Evolutionary conservation across 1,140 invertebrate genomes (phyloP), one percentile per base, ranked within the genome.

Genomic region (Schlechtendalia chinensis): DNA sequence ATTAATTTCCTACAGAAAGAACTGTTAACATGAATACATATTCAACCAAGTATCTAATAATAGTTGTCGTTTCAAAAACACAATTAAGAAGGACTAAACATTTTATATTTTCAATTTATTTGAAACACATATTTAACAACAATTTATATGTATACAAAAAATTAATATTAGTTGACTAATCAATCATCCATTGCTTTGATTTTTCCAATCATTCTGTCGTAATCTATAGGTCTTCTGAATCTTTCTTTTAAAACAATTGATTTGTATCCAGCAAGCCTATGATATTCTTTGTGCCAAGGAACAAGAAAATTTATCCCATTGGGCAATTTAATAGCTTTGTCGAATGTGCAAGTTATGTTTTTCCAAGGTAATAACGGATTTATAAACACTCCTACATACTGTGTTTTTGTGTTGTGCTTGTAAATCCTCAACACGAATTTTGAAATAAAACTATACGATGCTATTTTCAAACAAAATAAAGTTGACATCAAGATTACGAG

Each of bases 151-250:
- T 39, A 59, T 16, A 53, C 22, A 8, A 6, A 50, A 6, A 50
- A 74, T 56, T 54, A 45, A 61, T 27, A 61, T 47, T 27, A 17
- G 47, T 77, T 47, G 0, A 61, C 1, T 61, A 8, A 58, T 58
- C n/a, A 59, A 11, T 77, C 11, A 77, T 59, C 39, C 32, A 27
- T 63, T 27, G n/a, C 4, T 19, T 47, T 47, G 1, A 27, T 32
- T 50, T n/a, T n/a, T 19, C 58, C 58, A 27, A 61, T n/a, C 75
- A 79, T 79, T 79, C 58, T 45, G 16, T 79, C 75, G 24, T 61
- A 61, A 79, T 79, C 75, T 45, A 79, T 50, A 1, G 75, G 75
- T 50, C 75, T 79, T 63, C 59, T 79, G 22, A 79, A 79, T 79
- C 75, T 79, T 50, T 79, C 75, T 61, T 16, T 59, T 29, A 79